Percentiles rank a stretch among this genome's conserved stretches.
phyloP scores from a whole-genome alignment of 2,113 vertebrate species.

The Platichthys flesus region DNA sequence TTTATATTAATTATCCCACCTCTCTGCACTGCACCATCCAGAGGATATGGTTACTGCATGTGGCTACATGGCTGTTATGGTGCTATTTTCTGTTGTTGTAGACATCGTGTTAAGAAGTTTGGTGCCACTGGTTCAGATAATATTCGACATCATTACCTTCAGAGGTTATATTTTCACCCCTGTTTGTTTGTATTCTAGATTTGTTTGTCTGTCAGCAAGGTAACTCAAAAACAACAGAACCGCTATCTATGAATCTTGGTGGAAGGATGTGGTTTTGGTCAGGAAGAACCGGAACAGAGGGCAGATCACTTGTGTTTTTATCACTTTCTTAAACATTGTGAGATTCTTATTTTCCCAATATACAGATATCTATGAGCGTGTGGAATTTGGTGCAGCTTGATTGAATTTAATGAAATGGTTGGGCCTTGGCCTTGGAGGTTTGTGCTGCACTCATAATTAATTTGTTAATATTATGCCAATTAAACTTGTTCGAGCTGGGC shows the following conservation, averaged over 20 bases:
- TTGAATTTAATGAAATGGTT: background rate
- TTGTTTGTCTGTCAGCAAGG: too few species aligned
- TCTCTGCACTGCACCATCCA: conserved; percentile 6
- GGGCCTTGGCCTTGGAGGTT: background rate
- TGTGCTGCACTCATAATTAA: background rate
- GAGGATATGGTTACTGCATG: conserved; percentile 14
- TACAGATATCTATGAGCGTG: background rate
- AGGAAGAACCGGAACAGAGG: too few species aligned
- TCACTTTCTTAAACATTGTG: too few species aligned
- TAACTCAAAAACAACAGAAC: too few species aligned
- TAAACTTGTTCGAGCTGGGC: background rate
- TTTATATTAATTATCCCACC: conserved; percentile 40
- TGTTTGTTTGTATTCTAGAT: too few species aligned
- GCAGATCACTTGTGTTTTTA: too few species aligned
- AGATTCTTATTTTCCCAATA: background rate
- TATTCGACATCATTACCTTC: background rate
- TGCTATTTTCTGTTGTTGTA: background rate
- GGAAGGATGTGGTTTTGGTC: too few species aligned
- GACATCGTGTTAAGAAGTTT: background rate
- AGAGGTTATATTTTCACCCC: too few species aligned
- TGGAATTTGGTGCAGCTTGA: background rate
- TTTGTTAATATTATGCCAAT: conserved; percentile 3
- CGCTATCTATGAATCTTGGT: too few species aligned
- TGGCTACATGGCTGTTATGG: conserved; percentile 11
- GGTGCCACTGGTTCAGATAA: background rate